phyloP scores from a whole-genome alignment of 1,140 invertebrate species.

The Aleiodes sp. region DNA sequence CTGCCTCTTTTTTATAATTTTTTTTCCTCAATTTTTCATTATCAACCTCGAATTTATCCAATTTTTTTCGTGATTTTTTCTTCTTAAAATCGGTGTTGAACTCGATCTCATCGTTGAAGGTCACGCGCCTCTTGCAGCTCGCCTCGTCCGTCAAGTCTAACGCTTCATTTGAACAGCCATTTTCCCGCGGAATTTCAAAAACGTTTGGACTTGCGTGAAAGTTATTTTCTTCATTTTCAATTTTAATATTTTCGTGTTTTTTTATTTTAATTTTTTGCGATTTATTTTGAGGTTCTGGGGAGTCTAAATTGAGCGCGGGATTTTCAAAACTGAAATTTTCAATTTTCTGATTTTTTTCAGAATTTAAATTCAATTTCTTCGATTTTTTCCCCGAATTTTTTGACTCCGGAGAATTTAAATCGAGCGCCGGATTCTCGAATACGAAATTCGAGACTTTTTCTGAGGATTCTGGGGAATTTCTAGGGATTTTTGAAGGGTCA shows the following conservation, averaged over 20 bases:
- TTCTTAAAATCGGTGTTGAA: conserved; percentile 54
- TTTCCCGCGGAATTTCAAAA: conserved; percentile 29
- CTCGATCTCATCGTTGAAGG: conserved; percentile 59
- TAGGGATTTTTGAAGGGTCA: too few species aligned
- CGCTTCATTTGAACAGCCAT: conserved; percentile 55
- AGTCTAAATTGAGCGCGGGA: conserved; percentile 35
- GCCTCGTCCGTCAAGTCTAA: conserved; percentile 57
- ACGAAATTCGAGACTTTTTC: neutral
- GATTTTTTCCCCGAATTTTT: neutral
- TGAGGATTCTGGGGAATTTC: too few species aligned
- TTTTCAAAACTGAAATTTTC: conserved; percentile 40
- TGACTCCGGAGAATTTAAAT: neutral
- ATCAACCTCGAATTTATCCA: conserved; percentile 60
- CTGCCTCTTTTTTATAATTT: conserved; percentile 28
- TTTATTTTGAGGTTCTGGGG: neutral
- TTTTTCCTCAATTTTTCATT: conserved; percentile 51
- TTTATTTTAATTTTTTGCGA: conserved; percentile 22
- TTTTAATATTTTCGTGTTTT: conserved; percentile 8
- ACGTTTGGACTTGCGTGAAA: neutral
- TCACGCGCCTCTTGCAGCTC: conserved; percentile 53
- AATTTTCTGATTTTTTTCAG: conserved; percentile 18
- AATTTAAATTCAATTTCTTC: neutral
- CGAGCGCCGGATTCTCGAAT: neutral
- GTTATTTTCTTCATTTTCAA: neutral
- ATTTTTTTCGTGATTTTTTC: conserved; percentile 44